Conservation (phyloP, 1,140 invertebrate genomes). For the Amphibalanus amphitrite region DNA sequence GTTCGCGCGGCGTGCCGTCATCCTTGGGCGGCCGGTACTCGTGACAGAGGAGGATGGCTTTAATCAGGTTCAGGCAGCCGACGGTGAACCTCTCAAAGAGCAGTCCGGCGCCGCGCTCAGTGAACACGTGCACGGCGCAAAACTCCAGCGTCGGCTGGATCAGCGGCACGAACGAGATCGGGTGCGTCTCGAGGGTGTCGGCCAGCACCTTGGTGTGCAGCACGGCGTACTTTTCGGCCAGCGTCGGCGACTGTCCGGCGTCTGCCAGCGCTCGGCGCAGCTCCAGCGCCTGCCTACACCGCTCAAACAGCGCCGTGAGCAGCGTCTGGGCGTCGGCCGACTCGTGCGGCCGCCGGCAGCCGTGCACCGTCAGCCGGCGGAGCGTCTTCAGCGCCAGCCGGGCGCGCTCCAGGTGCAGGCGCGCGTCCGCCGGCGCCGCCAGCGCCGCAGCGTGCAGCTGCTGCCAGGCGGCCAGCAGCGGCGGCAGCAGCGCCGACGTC, state of each 20-base stretch:
- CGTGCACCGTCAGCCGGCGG: constrained; percentile 60
- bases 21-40: constrained; percentile 49
- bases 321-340: constrained; percentile 53
- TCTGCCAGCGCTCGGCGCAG: neutral
- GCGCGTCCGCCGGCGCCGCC: constrained; percentile 13
- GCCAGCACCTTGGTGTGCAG: constrained; percentile 48
- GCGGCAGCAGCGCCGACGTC: constrained; percentile 16
- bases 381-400: constrained; percentile 57
- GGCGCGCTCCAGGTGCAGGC: constrained; percentile 47
- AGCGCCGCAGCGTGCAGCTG: constrained; percentile 21
- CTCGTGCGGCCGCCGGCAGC: constrained; percentile 56
- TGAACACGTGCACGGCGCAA: constrained; percentile 68
- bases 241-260: neutral
- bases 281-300: constrained; percentile 7
- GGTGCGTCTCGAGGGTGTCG: constrained; percentile 51
- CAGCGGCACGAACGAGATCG: constrained; percentile 57
- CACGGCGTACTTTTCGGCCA: constrained; percentile 48
- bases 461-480: constrained; percentile 16
- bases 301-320: constrained; percentile 29
- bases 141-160: constrained; percentile 62
- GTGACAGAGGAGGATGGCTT: constrained; percentile 54
- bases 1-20: constrained; percentile 34
- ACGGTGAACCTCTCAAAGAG: constrained; percentile 71
- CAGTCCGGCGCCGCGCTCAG: constrained; percentile 47
- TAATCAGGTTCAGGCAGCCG: constrained; percentile 74